Conservation (phyloP, 2,113 vertebrate species). For the Phyllostomus hastatus region DNA sequence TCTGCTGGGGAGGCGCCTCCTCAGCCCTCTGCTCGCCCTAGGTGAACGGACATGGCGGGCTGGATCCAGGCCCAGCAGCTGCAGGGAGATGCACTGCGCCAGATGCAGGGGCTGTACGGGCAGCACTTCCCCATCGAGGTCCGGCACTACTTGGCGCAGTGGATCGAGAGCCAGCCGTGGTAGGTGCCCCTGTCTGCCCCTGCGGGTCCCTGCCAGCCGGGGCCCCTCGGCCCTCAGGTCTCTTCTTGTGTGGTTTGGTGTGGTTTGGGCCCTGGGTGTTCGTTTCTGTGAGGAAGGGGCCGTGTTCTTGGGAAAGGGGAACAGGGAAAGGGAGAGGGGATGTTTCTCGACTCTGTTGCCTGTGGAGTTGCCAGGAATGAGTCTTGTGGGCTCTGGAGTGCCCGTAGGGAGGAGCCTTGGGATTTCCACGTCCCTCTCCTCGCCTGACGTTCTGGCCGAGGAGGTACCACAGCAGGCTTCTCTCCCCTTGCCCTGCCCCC, state of each 20-base stretch:
- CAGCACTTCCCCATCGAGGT: constrained; percentile 99
- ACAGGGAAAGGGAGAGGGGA: constrained; percentile 22
- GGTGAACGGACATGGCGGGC: constrained; percentile 93
- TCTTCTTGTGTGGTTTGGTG: neutral
- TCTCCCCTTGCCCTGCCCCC: neutral
- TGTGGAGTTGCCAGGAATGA: neutral
- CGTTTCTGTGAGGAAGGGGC: neutral
- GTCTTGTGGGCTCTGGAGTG: neutral
- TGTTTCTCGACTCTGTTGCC: neutral
- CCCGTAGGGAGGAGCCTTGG: neutral
- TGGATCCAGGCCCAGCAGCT: constrained; percentile 99
- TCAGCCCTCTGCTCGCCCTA: constrained; percentile 45
- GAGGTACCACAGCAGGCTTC: neutral
- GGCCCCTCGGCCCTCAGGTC: neutral
- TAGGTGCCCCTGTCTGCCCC: constrained; percentile 71
- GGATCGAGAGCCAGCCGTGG: constrained; percentile 97
- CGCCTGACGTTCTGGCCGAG: neutral
- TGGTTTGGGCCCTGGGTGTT: neutral
- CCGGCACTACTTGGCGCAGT: constrained; percentile 96
- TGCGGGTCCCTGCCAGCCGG: neutral
- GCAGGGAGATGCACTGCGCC: constrained; percentile 95
- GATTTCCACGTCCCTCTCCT: neutral
- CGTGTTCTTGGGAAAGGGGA: constrained; percentile 55
- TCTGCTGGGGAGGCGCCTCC: neutral
- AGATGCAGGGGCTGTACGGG: constrained; percentile 97